Evolutionary conservation across 2,113 vertebrate genomes (phyloP).

Genomic region (Perca schrenkii): DNA sequence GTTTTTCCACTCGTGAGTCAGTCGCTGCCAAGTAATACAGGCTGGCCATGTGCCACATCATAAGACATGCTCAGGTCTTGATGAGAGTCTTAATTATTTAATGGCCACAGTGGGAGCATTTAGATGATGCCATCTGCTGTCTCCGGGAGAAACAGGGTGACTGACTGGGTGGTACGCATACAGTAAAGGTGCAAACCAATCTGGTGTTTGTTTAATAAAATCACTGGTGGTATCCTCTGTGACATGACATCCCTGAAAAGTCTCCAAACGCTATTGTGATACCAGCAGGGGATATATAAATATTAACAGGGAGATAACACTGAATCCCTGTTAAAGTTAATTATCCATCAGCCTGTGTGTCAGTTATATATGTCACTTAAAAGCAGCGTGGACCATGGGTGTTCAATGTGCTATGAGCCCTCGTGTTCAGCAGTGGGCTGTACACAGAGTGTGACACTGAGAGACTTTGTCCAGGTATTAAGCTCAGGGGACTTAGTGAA

Average conservation of each 20-base stretch:
- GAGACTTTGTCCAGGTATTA: constrained; percentile 61
- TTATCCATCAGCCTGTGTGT: constrained; percentile 26
- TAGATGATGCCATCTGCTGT: constrained; percentile 84
- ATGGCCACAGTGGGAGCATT: constrained; percentile 83
- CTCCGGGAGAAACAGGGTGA: constrained; percentile 63
- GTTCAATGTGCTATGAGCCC: constrained; percentile 48
- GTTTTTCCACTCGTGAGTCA: constrained; percentile 8
- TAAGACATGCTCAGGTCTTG: constrained; percentile 81
- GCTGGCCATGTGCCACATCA: constrained; percentile 78
- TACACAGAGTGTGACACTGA: constrained; percentile 26
- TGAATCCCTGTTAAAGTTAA: constrained; percentile 17
- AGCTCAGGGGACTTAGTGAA: constrained; percentile 44
- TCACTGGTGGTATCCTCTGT: constrained; percentile 17
- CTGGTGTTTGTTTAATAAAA: constrained; percentile 32
- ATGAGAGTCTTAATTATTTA: constrained; percentile 87
- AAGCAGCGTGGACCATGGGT: constrained; percentile 30
- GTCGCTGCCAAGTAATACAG: constrained; percentile 66
- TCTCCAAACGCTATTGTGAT: constrained; percentile 14
- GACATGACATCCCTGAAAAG: constrained; percentile 10
- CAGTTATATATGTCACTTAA: constrained; percentile 42
- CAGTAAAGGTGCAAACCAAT: constrained; percentile 23
- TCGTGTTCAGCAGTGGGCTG: constrained; percentile 36
- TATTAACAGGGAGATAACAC: constrained; percentile 36
- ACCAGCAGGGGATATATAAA: constrained; percentile 20
- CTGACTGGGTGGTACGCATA: constrained; percentile 56